Evolutionary conservation across 2,113 vertebrate genomes (phyloP).

Genomic region (Pluvianellus socialis): DNA sequence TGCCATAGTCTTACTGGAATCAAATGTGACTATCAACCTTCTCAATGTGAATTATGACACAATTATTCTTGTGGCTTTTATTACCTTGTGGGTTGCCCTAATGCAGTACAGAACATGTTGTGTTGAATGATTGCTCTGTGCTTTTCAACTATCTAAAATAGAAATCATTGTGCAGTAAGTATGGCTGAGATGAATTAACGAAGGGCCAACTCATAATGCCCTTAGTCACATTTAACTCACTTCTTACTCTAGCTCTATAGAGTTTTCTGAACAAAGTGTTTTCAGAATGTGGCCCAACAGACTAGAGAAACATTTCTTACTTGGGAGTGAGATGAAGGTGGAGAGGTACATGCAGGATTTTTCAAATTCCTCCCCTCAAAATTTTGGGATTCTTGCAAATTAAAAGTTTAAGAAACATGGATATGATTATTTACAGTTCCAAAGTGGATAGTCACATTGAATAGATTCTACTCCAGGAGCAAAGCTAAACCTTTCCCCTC

Average conservation of each 20-base stretch:
- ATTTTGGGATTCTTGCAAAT: background rate
- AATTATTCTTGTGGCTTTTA: background rate
- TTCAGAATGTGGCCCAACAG: background rate
- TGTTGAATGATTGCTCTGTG: background rate
- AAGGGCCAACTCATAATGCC: background rate
- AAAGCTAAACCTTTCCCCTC: background rate
- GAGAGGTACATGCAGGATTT: background rate
- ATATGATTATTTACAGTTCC: background rate
- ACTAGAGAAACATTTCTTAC: background rate
- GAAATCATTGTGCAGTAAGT: background rate
- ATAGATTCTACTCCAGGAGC: background rate
- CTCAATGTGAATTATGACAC: background rate
- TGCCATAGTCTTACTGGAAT: background rate
- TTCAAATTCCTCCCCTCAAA: background rate
- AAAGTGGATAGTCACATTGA: background rate
- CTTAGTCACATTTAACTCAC: background rate
- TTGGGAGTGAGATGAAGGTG: background rate
- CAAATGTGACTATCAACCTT: background rate
- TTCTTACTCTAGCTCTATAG: background rate
- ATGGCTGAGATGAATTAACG: background rate
- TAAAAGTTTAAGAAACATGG: background rate
- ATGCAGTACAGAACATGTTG: background rate
- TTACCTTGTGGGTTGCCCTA: background rate
- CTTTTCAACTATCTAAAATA: background rate
- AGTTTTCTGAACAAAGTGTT: background rate